Conservation (phyloP, 2,113 vertebrate genomes). For the Panthera tigris region DNA sequence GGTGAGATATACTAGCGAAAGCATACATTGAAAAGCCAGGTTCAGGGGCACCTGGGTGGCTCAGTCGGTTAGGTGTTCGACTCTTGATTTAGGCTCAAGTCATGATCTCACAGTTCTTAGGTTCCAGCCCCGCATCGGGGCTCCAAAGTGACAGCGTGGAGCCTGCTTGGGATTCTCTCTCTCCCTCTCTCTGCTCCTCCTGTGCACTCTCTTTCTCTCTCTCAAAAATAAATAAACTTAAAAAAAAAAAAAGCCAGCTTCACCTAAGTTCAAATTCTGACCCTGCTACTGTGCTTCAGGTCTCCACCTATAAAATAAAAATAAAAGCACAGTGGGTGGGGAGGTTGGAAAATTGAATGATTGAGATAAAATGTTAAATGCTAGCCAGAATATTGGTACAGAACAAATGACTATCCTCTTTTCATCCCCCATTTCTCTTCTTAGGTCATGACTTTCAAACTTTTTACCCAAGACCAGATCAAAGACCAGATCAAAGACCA, state of each 20-base stretch:
- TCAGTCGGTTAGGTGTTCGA: too few relatives aligned
- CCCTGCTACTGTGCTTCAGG: neutral
- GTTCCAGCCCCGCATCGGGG: too few relatives aligned
- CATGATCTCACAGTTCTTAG: too few relatives aligned
- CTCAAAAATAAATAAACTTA: too few relatives aligned
- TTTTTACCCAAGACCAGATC: neutral
- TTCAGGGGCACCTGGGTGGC: neutral
- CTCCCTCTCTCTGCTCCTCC: too few relatives aligned
- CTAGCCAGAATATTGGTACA: neutral
- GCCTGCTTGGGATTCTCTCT: too few relatives aligned
- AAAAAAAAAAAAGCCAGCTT: too few relatives aligned
- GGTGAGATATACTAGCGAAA: neutral
- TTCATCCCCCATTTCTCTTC: neutral
- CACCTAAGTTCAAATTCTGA: constrained; percentile 29
- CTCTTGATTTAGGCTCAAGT: too few relatives aligned
- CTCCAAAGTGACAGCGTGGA: too few relatives aligned
- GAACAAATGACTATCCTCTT: neutral
- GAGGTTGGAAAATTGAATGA: constrained; percentile 21
- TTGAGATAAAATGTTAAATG: neutral
- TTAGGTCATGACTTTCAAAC: constrained; percentile 13
- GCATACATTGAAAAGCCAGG: neutral
- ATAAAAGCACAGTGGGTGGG: neutral
- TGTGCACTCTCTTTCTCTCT: too few relatives aligned
- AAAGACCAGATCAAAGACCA: neutral
- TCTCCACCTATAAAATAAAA: neutral